Conservation (phyloP, 2,797 vertebrate species). For the Sibirionetta formosa region DNA sequence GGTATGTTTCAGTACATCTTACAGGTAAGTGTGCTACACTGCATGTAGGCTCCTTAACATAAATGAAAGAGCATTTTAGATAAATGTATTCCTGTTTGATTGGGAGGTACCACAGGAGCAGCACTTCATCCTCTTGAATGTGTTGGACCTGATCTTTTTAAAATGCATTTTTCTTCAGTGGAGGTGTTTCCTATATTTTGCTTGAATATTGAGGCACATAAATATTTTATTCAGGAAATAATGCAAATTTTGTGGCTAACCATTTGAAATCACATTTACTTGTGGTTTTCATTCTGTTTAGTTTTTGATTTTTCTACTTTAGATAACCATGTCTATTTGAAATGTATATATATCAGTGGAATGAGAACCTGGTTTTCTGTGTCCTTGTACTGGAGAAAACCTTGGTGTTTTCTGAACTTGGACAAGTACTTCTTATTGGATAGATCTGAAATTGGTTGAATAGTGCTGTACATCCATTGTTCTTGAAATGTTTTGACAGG, state of each 20-base stretch:
- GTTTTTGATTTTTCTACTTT: neutral
- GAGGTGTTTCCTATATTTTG: neutral
- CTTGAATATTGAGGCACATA: neutral
- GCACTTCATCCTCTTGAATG: neutral
- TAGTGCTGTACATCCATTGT: neutral
- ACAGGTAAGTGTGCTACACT: neutral
- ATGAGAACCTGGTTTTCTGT: neutral
- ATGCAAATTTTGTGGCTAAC: neutral
- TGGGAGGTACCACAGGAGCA: accelerated
- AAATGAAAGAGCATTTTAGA: neutral
- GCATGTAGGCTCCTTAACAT: accelerated
- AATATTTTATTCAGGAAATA: neutral
- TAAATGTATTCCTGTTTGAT: neutral
- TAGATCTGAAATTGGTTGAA: neutral
- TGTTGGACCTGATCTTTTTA: neutral
- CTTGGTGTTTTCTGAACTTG: neutral
- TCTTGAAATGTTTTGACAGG: neutral
- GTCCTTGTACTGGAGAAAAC: neutral
- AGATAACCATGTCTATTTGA: neutral
- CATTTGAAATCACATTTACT: neutral
- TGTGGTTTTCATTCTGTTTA: neutral
- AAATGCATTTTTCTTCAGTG: neutral
- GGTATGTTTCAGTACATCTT: conserved; percentile 79
- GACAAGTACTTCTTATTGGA: neutral
- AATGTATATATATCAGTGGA: neutral